Conservation (phyloP, 2,113 vertebrate species). For the Psittacara wagleri region DNA sequence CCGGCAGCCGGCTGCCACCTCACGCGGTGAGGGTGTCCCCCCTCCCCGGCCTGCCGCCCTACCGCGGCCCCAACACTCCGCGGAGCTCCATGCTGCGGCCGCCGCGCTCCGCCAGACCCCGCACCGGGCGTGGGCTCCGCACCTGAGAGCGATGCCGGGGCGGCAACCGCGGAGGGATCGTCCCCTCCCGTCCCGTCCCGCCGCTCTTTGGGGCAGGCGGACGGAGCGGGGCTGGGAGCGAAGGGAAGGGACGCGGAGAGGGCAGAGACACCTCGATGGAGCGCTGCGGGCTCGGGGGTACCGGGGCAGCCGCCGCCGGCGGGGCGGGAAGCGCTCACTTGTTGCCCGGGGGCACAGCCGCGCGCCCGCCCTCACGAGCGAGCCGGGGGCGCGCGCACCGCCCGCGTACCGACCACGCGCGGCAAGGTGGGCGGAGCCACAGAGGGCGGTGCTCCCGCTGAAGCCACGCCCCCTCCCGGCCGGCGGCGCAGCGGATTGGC, state of each 20-base stretch:
- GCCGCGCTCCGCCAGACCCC: not conserved
- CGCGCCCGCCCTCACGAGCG: not conserved
- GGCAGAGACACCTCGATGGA: too few relatives aligned
- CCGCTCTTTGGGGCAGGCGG: not conserved
- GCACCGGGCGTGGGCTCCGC: not conserved
- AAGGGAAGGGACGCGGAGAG: not conserved
- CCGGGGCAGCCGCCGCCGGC: not conserved
- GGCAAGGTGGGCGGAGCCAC: too few relatives aligned
- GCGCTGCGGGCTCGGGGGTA: too few relatives aligned
- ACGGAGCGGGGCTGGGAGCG: not conserved
- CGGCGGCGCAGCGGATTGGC: not conserved
- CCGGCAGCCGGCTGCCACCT: not conserved
- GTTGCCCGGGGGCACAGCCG: not conserved
- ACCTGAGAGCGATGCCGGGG: not conserved
- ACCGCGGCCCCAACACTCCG: not conserved
- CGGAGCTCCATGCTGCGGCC: not conserved
- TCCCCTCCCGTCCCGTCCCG: not conserved
- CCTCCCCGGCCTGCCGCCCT: not conserved
- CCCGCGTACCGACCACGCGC: not conserved
- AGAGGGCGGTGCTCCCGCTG: not conserved
- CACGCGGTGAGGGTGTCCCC: not conserved
- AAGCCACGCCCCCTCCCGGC: not conserved
- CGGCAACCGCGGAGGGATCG: not conserved
- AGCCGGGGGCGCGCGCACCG: not conserved
- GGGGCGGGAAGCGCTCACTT: not conserved